A percentile compares a stretch with the other conserved stretches of the same genome.
Conservation (phyloP, 2,888 invertebrate genomes). For the Subacronicta megacephala region DNA sequence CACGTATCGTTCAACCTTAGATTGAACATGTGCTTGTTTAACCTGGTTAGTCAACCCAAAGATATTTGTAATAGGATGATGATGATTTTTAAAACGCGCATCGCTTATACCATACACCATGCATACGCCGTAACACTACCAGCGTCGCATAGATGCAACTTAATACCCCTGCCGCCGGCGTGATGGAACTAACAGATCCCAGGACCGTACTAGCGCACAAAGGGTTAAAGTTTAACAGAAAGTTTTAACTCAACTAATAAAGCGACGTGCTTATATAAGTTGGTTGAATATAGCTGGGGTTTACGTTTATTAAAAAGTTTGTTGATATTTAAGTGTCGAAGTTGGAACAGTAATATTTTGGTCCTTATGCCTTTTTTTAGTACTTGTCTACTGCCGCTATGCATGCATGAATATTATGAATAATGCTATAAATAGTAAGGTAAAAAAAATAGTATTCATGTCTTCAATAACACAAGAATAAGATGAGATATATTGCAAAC, state of each 20-base stretch:
- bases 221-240: slow-evolving; percentile 63
- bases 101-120: slow-evolving; percentile 16
- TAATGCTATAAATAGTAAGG: no score
- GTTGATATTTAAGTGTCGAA: neutral
- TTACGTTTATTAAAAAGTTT: neutral
- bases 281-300: slow-evolving; percentile 19
- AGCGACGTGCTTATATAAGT: slow-evolving; percentile 45
- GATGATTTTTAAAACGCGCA: slow-evolving; percentile 21
- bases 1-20: no score
- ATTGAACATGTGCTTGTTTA: no score
- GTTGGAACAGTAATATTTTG: no score
- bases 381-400: no score
- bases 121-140: slow-evolving; percentile 36
- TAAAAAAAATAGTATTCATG: no score
- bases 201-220: slow-evolving; percentile 41
- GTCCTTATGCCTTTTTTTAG: no score
- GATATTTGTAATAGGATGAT: no score
- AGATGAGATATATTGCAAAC: no score
- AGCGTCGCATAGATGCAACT: slow-evolving; percentile 56
- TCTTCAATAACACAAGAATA: no score
- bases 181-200: slow-evolving; percentile 62
- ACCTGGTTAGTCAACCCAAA: no score
- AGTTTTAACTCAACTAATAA: slow-evolving; percentile 46
- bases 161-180: slow-evolving; percentile 58
- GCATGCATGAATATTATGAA: no score